A percentile compares a stretch with the other conserved stretches of the same genome.
These are phyloP conservation scores for Columba janthina DNA, from an alignment of 2,113 vertebrate species.

Conservation along the genomic window DNA sequence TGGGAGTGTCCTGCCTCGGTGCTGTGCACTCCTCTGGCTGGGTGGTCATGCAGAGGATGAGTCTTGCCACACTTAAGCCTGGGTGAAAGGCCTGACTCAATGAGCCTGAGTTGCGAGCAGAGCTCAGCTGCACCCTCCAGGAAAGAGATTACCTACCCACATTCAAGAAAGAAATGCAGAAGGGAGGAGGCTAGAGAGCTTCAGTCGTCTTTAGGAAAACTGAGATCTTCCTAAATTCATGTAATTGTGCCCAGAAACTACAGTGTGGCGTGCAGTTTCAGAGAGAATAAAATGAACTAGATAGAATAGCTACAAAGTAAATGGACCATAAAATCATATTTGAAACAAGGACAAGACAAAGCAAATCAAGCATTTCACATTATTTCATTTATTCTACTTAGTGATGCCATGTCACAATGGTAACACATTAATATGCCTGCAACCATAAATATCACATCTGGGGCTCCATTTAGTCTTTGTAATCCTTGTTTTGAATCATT, in stretches of 20 bases:
- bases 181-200: not conserved
- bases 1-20: not conserved
- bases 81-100: not conserved
- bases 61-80: not conserved
- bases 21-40: not conserved
- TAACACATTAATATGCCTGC: conserved; percentile 30
- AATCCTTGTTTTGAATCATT: not conserved
- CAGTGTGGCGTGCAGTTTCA: not conserved
- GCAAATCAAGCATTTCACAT: conserved; percentile 11
- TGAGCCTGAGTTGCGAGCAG: not conserved
- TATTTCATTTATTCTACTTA: conserved; percentile 38
- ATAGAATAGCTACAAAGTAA: conserved; percentile 20
- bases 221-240: not conserved
- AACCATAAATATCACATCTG: not conserved
- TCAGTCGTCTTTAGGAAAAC: not conserved
- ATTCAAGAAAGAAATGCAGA: not conserved
- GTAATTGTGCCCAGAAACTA: not conserved
- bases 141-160: not conserved
- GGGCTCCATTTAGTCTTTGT: not conserved
- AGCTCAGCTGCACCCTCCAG: not conserved
- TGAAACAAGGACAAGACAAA: conserved; percentile 53
- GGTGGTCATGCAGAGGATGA: not conserved
- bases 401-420: not conserved
- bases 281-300: not conserved
- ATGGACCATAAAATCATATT: conserved; percentile 46